These are phyloP conservation scores for Clistopyga incitator DNA, from an alignment of 2,888 invertebrate genomes.

Conservation along the genomic window DNA sequence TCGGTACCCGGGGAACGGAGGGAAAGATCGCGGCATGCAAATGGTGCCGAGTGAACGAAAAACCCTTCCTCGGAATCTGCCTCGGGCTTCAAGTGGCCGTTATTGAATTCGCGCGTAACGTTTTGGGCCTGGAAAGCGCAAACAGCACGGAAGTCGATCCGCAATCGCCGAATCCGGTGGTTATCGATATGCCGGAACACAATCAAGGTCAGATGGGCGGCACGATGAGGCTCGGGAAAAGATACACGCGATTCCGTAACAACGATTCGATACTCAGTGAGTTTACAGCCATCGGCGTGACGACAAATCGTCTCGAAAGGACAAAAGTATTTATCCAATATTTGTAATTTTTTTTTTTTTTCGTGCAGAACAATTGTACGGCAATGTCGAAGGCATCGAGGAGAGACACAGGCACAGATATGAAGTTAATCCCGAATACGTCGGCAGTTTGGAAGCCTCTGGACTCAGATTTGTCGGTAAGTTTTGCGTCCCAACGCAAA, in stretches of 20 bases:
- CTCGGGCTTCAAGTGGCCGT: slow-evolving; percentile 99
- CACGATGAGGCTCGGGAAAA: slow-evolving; percentile 98
- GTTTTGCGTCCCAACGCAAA: slow-evolving; percentile 65
- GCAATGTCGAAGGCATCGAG: slow-evolving; percentile 91
- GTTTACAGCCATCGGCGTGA: slow-evolving; percentile 75
- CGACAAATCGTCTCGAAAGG: neutral
- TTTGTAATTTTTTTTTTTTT: too few relatives aligned
- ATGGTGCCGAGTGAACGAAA: slow-evolving; percentile 96
- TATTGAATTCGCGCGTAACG: slow-evolving; percentile 97
- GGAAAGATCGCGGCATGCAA: slow-evolving; percentile 97
- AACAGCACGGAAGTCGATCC: slow-evolving; percentile 94
- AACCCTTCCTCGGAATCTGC: slow-evolving; percentile 98
- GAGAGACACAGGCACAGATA: slow-evolving; percentile 99
- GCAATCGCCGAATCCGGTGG: slow-evolving; percentile 90
- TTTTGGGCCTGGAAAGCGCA: slow-evolving; percentile 90
- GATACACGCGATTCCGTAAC: slow-evolving; percentile 92
- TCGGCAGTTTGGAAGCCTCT: slow-evolving; percentile 90
- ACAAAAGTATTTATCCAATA: neutral
- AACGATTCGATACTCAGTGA: slow-evolving; percentile 87
- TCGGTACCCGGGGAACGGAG: slow-evolving; percentile 97
- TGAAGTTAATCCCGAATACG: slow-evolving; percentile 97
- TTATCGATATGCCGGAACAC: slow-evolving; percentile 99
- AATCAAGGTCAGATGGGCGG: slow-evolving; percentile 97
- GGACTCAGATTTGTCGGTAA: slow-evolving; percentile 95
- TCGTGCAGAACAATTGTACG: slow-evolving; percentile 90